Evolutionary conservation across 2,113 vertebrate genomes (phyloP).

Genomic region (Oreocharis arfaki): DNA sequence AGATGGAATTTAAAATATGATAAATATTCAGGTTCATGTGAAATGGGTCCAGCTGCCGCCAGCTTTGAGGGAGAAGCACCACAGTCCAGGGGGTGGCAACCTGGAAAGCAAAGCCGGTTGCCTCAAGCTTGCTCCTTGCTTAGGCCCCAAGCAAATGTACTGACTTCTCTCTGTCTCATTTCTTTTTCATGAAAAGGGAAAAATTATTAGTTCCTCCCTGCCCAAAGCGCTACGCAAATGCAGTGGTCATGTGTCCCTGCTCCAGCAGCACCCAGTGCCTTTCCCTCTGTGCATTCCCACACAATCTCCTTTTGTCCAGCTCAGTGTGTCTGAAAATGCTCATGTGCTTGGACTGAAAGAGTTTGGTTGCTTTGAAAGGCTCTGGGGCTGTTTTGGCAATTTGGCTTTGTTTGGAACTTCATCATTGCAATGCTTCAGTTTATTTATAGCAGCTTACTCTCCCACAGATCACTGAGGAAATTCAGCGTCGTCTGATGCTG

Average conservation of each 20-base stretch:
- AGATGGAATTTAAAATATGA: neutral
- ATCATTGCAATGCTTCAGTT: neutral
- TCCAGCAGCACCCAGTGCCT: neutral
- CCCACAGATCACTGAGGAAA: neutral
- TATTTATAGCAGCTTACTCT: slow-evolving; percentile 2
- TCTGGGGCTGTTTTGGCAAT: slow-evolving; percentile 26
- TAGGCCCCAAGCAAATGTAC: neutral
- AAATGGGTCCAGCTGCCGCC: neutral
- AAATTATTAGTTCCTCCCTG: neutral
- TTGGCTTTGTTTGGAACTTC: slow-evolving; percentile 31
- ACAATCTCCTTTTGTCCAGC: neutral
- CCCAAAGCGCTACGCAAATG: accelerated
- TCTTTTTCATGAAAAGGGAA: neutral
- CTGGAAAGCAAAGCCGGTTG: neutral
- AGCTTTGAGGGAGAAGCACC: neutral
- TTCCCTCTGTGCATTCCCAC: neutral
- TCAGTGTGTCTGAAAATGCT: neutral
- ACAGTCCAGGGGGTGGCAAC: neutral
- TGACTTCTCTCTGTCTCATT: neutral
- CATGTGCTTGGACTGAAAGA: neutral
- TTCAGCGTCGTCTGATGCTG: neutral
- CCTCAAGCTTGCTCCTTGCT: neutral
- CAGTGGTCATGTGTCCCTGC: neutral
- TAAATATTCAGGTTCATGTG: neutral
- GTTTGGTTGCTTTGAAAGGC: neutral